Percentiles rank a stretch among this genome's conserved stretches.
phyloP scores from a whole-genome alignment of 1,140 invertebrate species.

The Ganaspis sp. region DNA sequence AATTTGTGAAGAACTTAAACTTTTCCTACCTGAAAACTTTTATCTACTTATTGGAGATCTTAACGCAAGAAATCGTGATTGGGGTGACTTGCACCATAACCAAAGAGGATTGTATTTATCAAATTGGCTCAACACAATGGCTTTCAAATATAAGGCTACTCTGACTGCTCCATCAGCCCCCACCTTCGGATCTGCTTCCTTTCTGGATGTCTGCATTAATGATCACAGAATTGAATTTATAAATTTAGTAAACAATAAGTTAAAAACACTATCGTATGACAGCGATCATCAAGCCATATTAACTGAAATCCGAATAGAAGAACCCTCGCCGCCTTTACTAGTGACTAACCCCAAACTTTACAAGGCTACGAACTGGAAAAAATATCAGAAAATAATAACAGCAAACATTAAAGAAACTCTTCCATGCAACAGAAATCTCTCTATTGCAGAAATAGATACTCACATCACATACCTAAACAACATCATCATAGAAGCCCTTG shows the following conservation, averaged over 20 bases:
- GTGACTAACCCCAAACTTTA: constrained; percentile 3
- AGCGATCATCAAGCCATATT: constrained; percentile 38
- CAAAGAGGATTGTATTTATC: constrained; percentile 17
- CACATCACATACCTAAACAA: too few species aligned
- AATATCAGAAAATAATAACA: background rate
- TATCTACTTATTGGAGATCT: constrained; percentile 38
- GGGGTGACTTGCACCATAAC: constrained; percentile 16
- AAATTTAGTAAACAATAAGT: background rate
- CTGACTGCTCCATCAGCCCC: background rate
- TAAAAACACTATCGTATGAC: constrained; percentile 17
- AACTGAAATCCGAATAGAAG: background rate
- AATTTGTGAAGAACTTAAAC: constrained; percentile 1
- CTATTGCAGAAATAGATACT: background rate
- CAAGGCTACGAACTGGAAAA: background rate
- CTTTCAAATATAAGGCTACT: background rate
- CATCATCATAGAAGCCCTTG: background rate
- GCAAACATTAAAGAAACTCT: background rate
- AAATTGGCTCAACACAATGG: constrained; percentile 3
- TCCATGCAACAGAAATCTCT: background rate
- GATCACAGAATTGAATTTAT: constrained; percentile 19
- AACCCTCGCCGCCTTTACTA: background rate
- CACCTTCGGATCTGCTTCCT: constrained; percentile 10
- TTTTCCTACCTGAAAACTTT: constrained; percentile 17
- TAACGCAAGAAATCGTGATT: constrained; percentile 33
- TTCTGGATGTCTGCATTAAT: constrained; percentile 11